Evolutionary conservation across 1,140 invertebrate species (phyloP), one percentile per base, ranked within the genome.

Genomic region (Pantala flavescens): DNA sequence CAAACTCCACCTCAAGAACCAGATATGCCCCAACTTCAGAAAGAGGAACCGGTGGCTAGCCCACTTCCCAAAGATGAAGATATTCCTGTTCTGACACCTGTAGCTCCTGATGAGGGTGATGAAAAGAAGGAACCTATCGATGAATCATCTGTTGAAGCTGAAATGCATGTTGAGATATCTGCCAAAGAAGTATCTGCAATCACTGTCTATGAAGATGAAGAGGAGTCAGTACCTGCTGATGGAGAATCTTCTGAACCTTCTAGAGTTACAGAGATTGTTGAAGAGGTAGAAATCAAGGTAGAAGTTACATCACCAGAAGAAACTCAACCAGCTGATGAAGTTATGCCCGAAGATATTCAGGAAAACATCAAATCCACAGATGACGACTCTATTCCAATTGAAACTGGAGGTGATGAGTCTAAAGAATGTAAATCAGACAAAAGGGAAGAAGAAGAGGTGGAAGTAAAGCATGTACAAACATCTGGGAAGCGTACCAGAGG

Each of bases 11-110:
- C 23, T 28, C 24, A 28, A 21, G 71, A 72, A 42, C 19, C 42
- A n/a, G 71, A 72, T 42, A 72, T 72, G 71, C 71, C 71, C 19
- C 24, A 72, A 28, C 24, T 72, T n/a, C 71, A 72, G 3, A 72
- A 72, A 21, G 71, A 36, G 7, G 71, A 72, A 28, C 71, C 71
- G 12, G 43, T 55, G 36, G 42, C 28, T 2, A 63, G 49, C 12
- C 49, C 49, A 63, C 49, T 21, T 19, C 16, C 36, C 16, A 55
- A 74, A 49, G 43, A 49, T 24, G 43, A 74, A 49, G 73, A 74
- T 49, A 74, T 74, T 74, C 73, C 73, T 74, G 23, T 74, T 21
- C 43, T 74, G 42, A 42, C 73, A n/a, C 73, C 73, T 74, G 73
- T 55, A 5, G 43, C 19, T 24, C 24, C 24, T 11, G 23, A 28